Evolutionary conservation across 2,888 invertebrate genomes (phyloP).

Genomic region (Spisula solida): DNA sequence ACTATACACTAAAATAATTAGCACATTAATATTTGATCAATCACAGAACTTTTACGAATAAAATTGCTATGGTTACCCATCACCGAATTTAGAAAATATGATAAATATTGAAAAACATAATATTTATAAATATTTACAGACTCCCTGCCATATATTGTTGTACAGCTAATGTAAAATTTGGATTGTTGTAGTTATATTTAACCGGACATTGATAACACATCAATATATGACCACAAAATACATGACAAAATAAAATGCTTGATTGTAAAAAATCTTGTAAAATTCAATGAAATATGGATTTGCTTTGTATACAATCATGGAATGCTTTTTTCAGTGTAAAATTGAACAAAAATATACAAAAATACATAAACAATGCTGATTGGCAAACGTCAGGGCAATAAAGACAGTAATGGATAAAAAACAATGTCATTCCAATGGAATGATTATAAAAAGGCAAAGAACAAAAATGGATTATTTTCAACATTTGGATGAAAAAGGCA

Average conservation of each 20-base stretch:
- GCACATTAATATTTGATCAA: not conserved
- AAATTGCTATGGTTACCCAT: not conserved
- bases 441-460: not conserved
- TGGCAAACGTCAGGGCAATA: constrained; percentile 8
- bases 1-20: not conserved
- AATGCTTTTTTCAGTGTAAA: constrained; percentile 25
- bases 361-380: constrained; percentile 29
- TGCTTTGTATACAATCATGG: constrained; percentile 3
- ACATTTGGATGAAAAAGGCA: constrained; percentile 20
- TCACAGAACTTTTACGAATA: not conserved
- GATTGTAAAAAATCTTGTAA: constrained; percentile 7
- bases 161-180: not conserved
- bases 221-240: not conserved
- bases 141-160: not conserved
- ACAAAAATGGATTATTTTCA: constrained; percentile 19
- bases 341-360: constrained; percentile 27
- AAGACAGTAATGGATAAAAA: constrained; percentile 11
- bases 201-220: not conserved
- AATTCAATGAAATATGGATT: not conserved
- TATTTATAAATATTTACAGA: not conserved
- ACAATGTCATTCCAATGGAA: constrained; percentile 28
- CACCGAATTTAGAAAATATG: not conserved
- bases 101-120: not conserved
- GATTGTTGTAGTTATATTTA: not conserved
- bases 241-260: not conserved